A percentile compares a stretch with the other conserved stretches of the same genome.
phyloP scores from a whole-genome alignment of 2,888 invertebrate genomes.

The Callosobruchus maculatus region DNA sequence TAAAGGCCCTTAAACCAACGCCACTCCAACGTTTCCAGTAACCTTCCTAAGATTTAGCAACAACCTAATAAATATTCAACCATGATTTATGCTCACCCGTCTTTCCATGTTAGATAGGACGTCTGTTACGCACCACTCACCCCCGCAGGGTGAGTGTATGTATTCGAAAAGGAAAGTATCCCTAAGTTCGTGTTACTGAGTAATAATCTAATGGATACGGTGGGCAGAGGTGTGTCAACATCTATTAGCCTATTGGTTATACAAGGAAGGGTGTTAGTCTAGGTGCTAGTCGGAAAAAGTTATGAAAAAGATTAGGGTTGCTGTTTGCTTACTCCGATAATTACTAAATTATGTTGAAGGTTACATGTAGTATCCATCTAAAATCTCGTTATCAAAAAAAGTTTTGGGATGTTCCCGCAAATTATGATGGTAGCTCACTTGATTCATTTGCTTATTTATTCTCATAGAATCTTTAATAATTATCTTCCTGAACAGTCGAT shows the following conservation, averaged over 20 bases:
- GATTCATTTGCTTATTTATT: no score
- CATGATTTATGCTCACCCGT: not conserved
- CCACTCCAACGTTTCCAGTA: not conserved
- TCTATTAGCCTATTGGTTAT: not conserved
- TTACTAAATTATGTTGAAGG: no score
- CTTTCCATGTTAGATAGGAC: not conserved
- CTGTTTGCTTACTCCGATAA: not conserved
- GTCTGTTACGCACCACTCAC: not conserved
- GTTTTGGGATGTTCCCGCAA: no score
- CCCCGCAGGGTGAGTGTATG: not conserved
- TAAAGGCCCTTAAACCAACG: not conserved
- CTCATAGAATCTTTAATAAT: no score
- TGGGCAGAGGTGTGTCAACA: not conserved
- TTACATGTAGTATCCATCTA: no score
- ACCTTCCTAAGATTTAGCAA: not conserved
- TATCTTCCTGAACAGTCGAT: no score
- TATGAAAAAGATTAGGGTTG: not conserved
- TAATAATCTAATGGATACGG: not conserved
- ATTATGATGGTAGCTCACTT: no score
- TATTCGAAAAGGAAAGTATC: not conserved
- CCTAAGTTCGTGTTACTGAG: not conserved
- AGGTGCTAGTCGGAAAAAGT: not conserved
- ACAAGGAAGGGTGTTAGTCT: not conserved
- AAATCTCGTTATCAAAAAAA: no score
- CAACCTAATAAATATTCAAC: not conserved